A percentile compares a stretch with the other conserved stretches of the same genome.
These are phyloP conservation scores for Drosophila dunni DNA, from an alignment of 1,140 invertebrate genomes.

Conservation along the genomic window DNA sequence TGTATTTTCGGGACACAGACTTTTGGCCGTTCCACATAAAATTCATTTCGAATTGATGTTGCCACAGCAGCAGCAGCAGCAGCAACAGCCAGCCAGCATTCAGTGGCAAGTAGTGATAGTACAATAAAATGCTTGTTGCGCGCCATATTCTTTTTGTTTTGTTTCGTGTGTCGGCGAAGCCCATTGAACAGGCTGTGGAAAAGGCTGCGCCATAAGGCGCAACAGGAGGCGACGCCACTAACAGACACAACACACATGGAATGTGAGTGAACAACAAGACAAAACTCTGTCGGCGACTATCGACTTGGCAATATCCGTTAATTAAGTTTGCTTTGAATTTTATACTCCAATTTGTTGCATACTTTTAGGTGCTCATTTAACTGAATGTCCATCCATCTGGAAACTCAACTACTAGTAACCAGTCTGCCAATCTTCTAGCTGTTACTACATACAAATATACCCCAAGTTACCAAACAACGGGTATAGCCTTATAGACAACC, in stretches of 20 bases:
- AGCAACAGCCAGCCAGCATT: slow-evolving; percentile 2
- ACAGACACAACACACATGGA: slow-evolving; percentile 15
- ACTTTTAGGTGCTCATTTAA: no score
- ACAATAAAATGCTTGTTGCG: slow-evolving; percentile 64
- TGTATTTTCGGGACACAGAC: slow-evolving; percentile 9
- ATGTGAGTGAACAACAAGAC: slow-evolving; percentile 34
- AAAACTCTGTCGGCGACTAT: no score
- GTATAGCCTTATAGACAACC: slow-evolving; percentile 16
- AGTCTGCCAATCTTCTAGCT: no score
- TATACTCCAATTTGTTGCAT: no score
- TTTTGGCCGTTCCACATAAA: slow-evolving; percentile 62
- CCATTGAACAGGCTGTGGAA: slow-evolving; percentile 30
- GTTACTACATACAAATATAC: no score
- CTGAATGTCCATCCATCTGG: no score
- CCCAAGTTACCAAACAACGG: no score
- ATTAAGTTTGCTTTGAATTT: no score
- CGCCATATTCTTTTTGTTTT: slow-evolving; percentile 38
- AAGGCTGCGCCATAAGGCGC: slow-evolving; percentile 42
- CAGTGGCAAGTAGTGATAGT: slow-evolving; percentile 4
- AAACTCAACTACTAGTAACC: no score
- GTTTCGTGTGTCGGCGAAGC: slow-evolving; percentile 1
- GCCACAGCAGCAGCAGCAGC: slow-evolving; percentile 15
- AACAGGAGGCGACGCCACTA: slow-evolving; percentile 65
- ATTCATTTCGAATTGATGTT: slow-evolving; percentile 56
- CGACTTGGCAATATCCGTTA: no score